Conservation (phyloP, 2,113 vertebrate species). For the Cariama cristata region DNA sequence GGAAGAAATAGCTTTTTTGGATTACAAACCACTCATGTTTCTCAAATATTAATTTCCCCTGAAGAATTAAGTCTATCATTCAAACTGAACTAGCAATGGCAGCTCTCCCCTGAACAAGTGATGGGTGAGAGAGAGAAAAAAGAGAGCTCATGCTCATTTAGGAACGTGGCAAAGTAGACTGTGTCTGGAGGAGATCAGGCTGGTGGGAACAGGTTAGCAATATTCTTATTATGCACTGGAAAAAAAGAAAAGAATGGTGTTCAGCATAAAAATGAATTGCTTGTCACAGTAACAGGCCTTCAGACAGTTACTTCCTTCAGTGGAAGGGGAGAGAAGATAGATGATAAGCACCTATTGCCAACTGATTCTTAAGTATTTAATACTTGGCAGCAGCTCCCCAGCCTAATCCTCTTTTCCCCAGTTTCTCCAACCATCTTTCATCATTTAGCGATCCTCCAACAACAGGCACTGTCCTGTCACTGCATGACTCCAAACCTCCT, state of each 20-base stretch:
- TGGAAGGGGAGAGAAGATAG: not conserved
- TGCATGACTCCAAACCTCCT: not conserved
- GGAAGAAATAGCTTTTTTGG: constrained; percentile 23
- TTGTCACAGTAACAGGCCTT: not conserved
- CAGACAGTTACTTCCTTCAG: not conserved
- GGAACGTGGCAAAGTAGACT: not conserved
- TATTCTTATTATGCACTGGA: not conserved
- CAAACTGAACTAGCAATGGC: not conserved
- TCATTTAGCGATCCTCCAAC: not conserved
- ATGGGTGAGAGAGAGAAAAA: not conserved
- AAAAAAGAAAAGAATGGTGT: not conserved
- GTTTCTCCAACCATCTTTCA: constrained; percentile 5
- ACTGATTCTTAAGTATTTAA: constrained; percentile 2
- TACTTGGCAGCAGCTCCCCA: constrained; percentile 18
- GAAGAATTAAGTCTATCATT: constrained; percentile 31
- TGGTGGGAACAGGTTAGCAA: not conserved
- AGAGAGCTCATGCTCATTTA: not conserved
- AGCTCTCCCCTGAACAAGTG: not conserved
- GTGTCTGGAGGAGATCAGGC: not conserved
- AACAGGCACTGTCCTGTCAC: not conserved
- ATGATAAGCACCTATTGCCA: not conserved
- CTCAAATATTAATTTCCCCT: constrained; percentile 47
- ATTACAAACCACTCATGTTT: constrained; percentile 45
- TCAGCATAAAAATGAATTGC: not conserved
- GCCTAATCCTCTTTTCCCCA: constrained; percentile 39